phyloP scores from a whole-genome alignment of 2,888 invertebrate species.

The Epiblema foenella region DNA sequence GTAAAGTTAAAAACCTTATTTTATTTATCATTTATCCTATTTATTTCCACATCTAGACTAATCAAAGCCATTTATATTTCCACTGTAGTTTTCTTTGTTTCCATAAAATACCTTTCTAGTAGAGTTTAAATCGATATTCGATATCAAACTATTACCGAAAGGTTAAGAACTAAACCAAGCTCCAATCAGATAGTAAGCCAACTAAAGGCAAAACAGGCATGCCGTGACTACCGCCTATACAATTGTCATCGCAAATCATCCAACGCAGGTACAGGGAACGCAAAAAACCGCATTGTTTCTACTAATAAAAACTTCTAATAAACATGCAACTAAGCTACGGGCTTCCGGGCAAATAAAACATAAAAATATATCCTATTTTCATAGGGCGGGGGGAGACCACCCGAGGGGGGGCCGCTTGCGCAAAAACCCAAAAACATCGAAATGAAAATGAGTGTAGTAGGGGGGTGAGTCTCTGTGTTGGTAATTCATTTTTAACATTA shows the following conservation, averaged over 20 bases:
- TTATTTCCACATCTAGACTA: no score
- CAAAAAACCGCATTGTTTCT: conserved; percentile 75
- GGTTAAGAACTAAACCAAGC: background rate
- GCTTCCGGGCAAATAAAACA: conserved; percentile 85
- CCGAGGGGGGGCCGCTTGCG: conserved; percentile 70
- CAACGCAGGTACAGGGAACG: conserved; percentile 50
- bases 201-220: conserved; percentile 66
- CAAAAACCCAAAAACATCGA: conserved; percentile 86
- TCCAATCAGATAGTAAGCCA: conserved; percentile 47
- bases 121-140: no score
- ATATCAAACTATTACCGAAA: no score
- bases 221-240: conserved; percentile 72
- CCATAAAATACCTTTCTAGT: no score
- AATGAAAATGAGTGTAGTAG: conserved; percentile 84
- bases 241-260: conserved; percentile 74
- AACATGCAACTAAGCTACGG: conserved; percentile 84
- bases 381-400: conserved; percentile 78
- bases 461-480: conserved; percentile 77
- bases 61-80: no score
- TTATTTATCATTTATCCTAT: no score
- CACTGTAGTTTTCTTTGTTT: no score
- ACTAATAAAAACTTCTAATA: conserved; percentile 85
- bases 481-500: conserved; percentile 86
- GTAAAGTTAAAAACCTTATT: no score
- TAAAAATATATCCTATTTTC: conserved; percentile 86